Base-by-base conservation (phyloP, 1,140 invertebrate genomes). In the Ceratitis capitata region DNA sequence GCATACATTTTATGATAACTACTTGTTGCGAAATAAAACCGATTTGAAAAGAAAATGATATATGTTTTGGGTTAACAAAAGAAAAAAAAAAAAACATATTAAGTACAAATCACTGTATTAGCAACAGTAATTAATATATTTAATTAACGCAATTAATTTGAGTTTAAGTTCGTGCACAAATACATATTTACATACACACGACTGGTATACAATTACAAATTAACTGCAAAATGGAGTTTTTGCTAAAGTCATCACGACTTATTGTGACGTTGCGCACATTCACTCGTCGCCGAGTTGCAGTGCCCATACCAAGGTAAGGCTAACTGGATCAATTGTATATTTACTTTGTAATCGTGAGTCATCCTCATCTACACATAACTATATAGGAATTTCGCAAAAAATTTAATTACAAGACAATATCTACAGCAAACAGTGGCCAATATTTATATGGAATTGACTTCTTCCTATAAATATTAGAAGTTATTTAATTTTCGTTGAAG, bases 171-270 rank as follows among this genome's bases (percentile, higher is more conserved):
- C n/a, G 26, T 9, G 12, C n/a, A 26, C n/a, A 45, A 35, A 74
- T 9, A 45, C n/a, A 26, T 14, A 26, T 0, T 16, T 19, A 42
- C 1, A 2, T 32, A 16, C 26, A 3, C 23, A 58, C 47, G 23
- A 47, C 14, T n/a, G 35, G 47, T 35, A 42, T 23, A 84, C 19
- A 56, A 29, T 58, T 84, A 69, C 32, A 69, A 39, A 19, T 69
- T 9, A 35, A 39, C 7, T 35, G 47, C 49, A 84, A 88, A 87
- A 91, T 91, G 90, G 90, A 91, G 86, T 91, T 90, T 86, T 86
- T 91, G 88, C 89, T 91, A 86, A 91, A 91, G 90, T 90, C 90
- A 84, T 91, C 90, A 86, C 89, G 90, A 74, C 85, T 91, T 85
- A 91, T 91, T 88, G 88, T 91, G 86, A 88, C 87, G 83, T 88